These are phyloP conservation scores for Bolinopsis microptera DNA, from an alignment of 37 sponge, comb jelly and placozoan species.

Conservation along the genomic window DNA sequence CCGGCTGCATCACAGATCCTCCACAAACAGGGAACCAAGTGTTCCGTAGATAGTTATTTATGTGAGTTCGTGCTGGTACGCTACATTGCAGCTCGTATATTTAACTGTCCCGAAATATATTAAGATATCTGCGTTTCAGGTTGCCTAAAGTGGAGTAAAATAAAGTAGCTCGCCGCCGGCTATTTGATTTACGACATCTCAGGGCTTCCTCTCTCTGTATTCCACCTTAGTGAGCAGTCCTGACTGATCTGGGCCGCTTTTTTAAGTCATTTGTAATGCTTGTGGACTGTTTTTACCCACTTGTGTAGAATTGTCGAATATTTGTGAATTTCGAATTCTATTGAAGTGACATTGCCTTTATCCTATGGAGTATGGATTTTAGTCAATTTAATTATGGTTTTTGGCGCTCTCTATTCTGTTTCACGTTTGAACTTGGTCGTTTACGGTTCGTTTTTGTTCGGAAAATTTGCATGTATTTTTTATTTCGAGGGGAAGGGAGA, in stretches of 20 bases:
- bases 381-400: background rate
- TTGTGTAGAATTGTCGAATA: too few relatives aligned
- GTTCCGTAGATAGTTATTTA: too few relatives aligned
- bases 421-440: background rate
- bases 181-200: background rate
- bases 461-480: background rate
- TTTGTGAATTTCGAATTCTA: too few relatives aligned
- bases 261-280: background rate
- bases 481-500: too few relatives aligned
- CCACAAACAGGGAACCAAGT: too few relatives aligned
- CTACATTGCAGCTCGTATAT: too few relatives aligned
- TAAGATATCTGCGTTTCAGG: background rate
- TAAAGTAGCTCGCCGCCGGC: background rate
- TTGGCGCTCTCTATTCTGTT: background rate
- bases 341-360: background rate
- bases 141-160: background rate
- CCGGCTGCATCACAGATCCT: background rate
- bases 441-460: background rate
- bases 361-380: background rate
- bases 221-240: background rate
- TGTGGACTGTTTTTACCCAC: background rate
- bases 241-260: background rate
- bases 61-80: too few relatives aligned
- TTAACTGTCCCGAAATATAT: too few relatives aligned
- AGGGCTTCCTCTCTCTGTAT: background rate